Evolutionary conservation across 2,888 invertebrate genomes (phyloP).

Genomic region (Diloba caeruleocephala): DNA sequence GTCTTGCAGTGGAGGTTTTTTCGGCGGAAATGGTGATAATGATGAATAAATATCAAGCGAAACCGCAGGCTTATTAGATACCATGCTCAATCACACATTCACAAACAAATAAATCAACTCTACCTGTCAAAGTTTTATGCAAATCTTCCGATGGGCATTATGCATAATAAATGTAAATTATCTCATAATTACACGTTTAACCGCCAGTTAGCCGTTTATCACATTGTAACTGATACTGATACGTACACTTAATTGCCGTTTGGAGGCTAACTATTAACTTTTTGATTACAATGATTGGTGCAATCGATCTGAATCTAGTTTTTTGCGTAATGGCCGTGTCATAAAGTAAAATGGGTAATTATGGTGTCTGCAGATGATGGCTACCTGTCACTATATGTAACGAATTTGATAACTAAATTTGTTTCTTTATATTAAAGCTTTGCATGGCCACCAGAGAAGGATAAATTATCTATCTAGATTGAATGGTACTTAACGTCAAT

Average conservation of each 20-base stretch:
- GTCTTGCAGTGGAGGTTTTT: too few species aligned
- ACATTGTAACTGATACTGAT: constrained; percentile 40
- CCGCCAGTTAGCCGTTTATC: constrained; percentile 43
- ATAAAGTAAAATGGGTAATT: constrained; percentile 20
- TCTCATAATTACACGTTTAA: constrained; percentile 45
- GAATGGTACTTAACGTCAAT: not conserved
- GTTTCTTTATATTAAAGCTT: constrained; percentile 17
- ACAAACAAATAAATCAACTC: constrained; percentile 38
- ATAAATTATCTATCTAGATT: not conserved
- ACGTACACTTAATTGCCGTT: constrained; percentile 37
- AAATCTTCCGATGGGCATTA: constrained; percentile 32
- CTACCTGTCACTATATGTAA: constrained; percentile 17
- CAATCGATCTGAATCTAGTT: constrained; percentile 26
- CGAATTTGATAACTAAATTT: constrained; percentile 16
- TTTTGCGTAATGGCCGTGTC: constrained; percentile 29
- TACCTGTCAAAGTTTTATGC: constrained; percentile 42
- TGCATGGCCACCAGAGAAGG: constrained; percentile 2
- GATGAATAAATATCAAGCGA: not conserved
- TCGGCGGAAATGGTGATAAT: too few species aligned
- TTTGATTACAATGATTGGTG: constrained; percentile 37
- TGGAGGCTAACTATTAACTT: constrained; percentile 30
- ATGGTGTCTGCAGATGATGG: constrained; percentile 20
- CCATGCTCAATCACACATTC: constrained; percentile 9
- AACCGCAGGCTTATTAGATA: not conserved
- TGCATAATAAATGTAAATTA: constrained; percentile 46